These are phyloP conservation scores for Drosophila parthenogenetica DNA, from an alignment of 2,888 invertebrate species.

Conservation along the genomic window DNA sequence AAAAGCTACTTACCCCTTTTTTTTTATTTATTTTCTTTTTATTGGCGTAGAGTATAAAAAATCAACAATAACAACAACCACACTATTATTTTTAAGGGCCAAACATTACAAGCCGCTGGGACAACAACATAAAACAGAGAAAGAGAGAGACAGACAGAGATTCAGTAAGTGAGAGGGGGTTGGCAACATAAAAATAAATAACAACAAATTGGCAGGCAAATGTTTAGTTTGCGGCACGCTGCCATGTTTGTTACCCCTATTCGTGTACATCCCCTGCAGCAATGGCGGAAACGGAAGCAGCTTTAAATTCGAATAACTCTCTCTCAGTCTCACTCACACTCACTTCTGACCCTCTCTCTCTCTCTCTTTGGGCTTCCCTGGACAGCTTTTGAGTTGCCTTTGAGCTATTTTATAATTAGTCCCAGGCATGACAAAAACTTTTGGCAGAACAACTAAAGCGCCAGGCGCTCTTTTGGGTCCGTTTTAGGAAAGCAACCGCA, in stretches of 20 bases:
- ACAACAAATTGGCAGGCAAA: constrained; percentile 79
- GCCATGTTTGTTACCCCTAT: constrained; percentile 3
- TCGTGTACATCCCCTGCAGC: constrained; percentile 13
- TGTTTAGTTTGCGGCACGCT: constrained; percentile 73
- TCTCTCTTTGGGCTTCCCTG: constrained; percentile 19
- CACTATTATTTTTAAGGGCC: constrained; percentile 80
- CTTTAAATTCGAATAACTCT: constrained; percentile 39
- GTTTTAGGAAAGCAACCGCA: constrained; percentile 70
- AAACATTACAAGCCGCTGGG: constrained; percentile 72
- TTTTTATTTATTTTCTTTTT: neutral
- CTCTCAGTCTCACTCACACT: constrained; percentile 10
- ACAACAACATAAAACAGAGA: constrained; percentile 7
- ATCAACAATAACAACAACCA: constrained; percentile 56
- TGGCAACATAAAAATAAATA: constrained; percentile 75
- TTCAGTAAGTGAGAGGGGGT: neutral
- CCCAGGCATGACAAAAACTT: constrained; percentile 79
- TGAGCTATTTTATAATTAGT: constrained; percentile 81
- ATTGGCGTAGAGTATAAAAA: constrained; percentile 12
- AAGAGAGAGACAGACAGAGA: too few species aligned
- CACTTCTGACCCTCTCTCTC: constrained; percentile 10
- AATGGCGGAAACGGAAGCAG: constrained; percentile 7
- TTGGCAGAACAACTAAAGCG: constrained; percentile 78
- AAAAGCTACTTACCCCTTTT: neutral
- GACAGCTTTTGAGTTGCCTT: constrained; percentile 71
- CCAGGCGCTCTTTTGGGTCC: constrained; percentile 57